Evolutionary conservation across 2,888 invertebrate genomes (phyloP), one percentile per base, ranked within the genome.

Genomic region (Acronicta aceris): DNA sequence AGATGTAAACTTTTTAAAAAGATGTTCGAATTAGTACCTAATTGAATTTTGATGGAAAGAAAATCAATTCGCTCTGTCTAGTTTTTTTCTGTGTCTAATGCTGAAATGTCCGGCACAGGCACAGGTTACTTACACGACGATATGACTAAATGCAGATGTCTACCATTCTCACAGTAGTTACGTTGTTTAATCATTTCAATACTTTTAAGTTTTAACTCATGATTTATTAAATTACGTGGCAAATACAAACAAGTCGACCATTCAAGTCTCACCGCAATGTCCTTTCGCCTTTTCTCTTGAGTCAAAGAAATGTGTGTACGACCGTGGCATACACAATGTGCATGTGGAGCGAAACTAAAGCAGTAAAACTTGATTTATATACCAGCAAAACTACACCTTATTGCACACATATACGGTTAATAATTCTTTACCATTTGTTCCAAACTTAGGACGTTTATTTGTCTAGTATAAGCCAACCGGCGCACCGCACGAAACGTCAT

Each of bases 201-300:
- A 40, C 59, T 63, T 48, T 48, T 36, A 64, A 40, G 57, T 63
- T 48, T 48, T 36, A 64, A 57, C 25, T 54, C 21, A 65, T 40
- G 55, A 63, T 67, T 72, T 59, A 71, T 63, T 60, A 56, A 75
- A 67, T 71, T 75, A 82, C 82, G 79, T 82, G 81, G 81, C 80
- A 74, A 78, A 65, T 51, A 61, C 57, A 68, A 83, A 79, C 79
- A 81, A 82, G 82, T 82, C 59, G 36, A 50, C 38, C 64, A 51
- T 72, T 71, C 60, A 68, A 78, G 71, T 76, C 76, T 79, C 82
- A 76, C 82, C 70, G 74, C 81, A 66, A 84, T 89, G 87, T 92
- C 92, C 91, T 92, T 91, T 93, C 90, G 91, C 89, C 91, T 91
- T 91, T 92, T 91, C 91, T 89, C 91, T 85, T 81, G 65, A 79